Conservation (phyloP, 2,797 vertebrate genomes). For the Tangara arthus region DNA sequence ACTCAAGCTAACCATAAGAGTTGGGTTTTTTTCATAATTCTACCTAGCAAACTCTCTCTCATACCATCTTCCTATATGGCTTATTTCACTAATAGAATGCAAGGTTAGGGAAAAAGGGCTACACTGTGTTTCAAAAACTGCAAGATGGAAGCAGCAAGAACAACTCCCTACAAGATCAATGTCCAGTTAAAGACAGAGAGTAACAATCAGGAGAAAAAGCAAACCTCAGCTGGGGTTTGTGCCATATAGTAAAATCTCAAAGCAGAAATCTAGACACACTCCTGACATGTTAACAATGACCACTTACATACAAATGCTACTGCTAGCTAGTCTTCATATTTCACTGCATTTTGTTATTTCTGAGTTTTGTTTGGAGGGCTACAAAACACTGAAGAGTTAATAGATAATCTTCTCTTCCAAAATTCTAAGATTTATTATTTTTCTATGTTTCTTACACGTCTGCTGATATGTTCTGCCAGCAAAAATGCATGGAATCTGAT, state of each 20-base stretch:
- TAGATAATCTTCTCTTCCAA: background rate
- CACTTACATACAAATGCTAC: background rate
- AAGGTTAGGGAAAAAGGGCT: rapidly evolving
- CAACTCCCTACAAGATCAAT: background rate
- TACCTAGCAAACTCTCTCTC: background rate
- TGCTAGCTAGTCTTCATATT: background rate
- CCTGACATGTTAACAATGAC: background rate
- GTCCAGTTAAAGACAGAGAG: background rate
- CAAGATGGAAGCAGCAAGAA: background rate
- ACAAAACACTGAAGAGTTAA: background rate
- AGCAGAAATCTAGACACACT: background rate
- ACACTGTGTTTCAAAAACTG: background rate
- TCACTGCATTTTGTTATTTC: background rate
- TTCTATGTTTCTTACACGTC: background rate
- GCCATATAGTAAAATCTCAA: background rate
- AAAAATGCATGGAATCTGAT: background rate
- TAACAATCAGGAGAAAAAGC: background rate
- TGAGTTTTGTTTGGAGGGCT: background rate
- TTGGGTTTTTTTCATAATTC: background rate
- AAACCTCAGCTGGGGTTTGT: background rate
- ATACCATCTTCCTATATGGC: background rate
- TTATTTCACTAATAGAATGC: background rate
- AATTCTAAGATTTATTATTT: background rate
- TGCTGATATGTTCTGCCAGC: background rate
- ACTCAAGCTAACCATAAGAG: background rate